A percentile compares a stretch with the other conserved stretches of the same genome.
Evolutionary conservation across 2,888 invertebrate genomes (phyloP).

Genomic region (Toxonevra muliebris): DNA sequence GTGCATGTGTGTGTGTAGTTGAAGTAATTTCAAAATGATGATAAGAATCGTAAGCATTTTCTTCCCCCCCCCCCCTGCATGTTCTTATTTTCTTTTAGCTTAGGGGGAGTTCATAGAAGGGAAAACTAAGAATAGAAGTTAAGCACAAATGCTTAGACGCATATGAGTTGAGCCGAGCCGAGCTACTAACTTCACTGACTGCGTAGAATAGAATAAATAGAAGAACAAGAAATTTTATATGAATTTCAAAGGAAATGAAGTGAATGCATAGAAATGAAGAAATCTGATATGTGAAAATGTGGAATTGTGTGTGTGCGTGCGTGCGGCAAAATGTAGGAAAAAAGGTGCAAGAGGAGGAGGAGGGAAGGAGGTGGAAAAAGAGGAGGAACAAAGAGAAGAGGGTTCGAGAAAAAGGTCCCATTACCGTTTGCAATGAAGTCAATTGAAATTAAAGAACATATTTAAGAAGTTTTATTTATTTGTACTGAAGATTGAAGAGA

Average conservation of each 20-base stretch:
- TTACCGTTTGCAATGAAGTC: constrained; percentile 15
- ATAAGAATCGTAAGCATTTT: constrained; percentile 37
- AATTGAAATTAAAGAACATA: constrained; percentile 33
- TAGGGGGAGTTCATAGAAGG: no score
- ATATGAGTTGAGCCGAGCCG: no score
- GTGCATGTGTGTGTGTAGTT: constrained; percentile 7
- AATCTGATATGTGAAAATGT: neutral
- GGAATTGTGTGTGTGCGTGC: constrained; percentile 21
- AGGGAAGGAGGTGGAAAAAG: neutral
- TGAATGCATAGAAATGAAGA: neutral
- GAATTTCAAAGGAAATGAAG: neutral
- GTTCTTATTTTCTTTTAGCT: no score
- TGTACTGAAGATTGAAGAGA: no score
- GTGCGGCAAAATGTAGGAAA: constrained; percentile 10
- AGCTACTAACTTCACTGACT: no score
- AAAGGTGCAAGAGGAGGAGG: neutral
- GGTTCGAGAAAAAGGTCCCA: neutral
- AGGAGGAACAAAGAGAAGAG: neutral
- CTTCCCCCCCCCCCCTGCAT: no score
- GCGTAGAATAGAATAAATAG: neutral
- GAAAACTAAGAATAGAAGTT: no score
- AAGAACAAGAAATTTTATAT: constrained; percentile 18
- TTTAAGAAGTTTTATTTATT: constrained; percentile 9
- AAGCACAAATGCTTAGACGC: no score
- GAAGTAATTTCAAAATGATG: constrained; percentile 42